phyloP scores from a whole-genome alignment of 2,113 vertebrate genomes.

The Chaetodon auriga region DNA sequence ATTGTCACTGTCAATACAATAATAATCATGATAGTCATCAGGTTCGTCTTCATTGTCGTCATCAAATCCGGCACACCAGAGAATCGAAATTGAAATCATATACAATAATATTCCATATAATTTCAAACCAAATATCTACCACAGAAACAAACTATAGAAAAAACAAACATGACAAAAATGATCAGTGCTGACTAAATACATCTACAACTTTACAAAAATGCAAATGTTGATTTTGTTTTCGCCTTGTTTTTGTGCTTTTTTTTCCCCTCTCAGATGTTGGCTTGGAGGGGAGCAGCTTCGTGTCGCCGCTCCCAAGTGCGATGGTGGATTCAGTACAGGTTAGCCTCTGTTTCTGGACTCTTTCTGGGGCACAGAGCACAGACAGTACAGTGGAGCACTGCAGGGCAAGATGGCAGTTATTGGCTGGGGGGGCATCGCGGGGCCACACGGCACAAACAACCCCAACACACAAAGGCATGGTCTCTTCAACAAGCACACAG shows the following conservation, averaged over 20 bases:
- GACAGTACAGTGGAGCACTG: constrained; percentile 38
- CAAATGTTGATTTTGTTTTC: constrained; percentile 60
- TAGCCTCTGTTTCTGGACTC: constrained; percentile 32
- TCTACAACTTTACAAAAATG: constrained; percentile 78
- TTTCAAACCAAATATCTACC: constrained; percentile 77
- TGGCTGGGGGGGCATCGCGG: constrained; percentile 64
- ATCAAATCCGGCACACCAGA: constrained; percentile 69
- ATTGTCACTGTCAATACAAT: constrained; percentile 45
- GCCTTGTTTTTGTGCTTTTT: constrained; percentile 80
- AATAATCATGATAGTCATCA: constrained; percentile 69
- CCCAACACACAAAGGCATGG: constrained; percentile 69
- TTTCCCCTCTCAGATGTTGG: constrained; percentile 46
- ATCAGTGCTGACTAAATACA: constrained; percentile 76
- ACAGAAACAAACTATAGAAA: constrained; percentile 78
- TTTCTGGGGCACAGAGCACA: constrained; percentile 34
- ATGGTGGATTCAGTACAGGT: constrained; percentile 36
- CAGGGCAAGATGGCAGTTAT: constrained; percentile 77
- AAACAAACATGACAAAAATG: constrained; percentile 74
- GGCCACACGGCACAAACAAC: constrained; percentile 63
- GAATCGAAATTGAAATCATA: constrained; percentile 70
- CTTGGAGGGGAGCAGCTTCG: constrained; percentile 36
- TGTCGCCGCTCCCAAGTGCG: constrained; percentile 14
- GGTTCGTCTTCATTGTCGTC: constrained; percentile 64
- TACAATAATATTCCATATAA: constrained; percentile 73
- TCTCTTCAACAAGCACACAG: constrained; percentile 50